Base-by-base conservation (phyloP, 2,888 invertebrate genomes). In the Calliopum simillimum region DNA sequence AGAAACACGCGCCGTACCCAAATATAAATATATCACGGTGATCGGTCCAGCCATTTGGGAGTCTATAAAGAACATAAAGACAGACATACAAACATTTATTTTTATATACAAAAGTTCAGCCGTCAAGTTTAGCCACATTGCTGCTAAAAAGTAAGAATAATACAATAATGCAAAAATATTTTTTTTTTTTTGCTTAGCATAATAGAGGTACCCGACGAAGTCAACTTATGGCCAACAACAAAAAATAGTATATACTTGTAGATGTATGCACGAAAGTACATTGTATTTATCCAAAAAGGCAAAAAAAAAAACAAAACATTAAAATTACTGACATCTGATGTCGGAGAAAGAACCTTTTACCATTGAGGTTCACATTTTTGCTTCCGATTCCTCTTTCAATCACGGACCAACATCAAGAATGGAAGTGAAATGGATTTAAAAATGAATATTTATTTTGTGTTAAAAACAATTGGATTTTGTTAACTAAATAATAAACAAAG, bases 301-400 rank as follows among this genome's bases (percentile, higher is more conserved):
- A 43, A 23, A n/a, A 6, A 23, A n/a, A 6, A 25, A 51, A 63
- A 69, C 44, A 64, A 56, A 33, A 71, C 71, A 69, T 73, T 68
- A 69, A 73, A 68, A 73, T 61, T 64, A 23, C 64, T 73, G 73
- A 73, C 73, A 73, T 73, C 71, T 71, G 25, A 64, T 33, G 67
- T 68, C 8, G 44, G 14, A 47, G 2, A 41, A 33, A 47, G 2
- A 41, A 33, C 63, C 56, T 19, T 43, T 59, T 2, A 19, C n/a
- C 41, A 16, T 59, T 59, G 59, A 23, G 21, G 12, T 53, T 21
- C 53, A 21, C 23, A 23, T 23, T 53, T 53, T 23, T 23, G 23
- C 53, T 53, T 23, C 53, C 53, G 53, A 23, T 53, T 21, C 53
- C 53, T 23, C 23, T 14, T 23, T 53, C 53, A 23, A 53, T 23